Percentiles rank a stretch among this genome's conserved stretches.
phyloP scores from a whole-genome alignment of 2,888 invertebrate species.

The Aphelenchoides bicaudatus region DNA sequence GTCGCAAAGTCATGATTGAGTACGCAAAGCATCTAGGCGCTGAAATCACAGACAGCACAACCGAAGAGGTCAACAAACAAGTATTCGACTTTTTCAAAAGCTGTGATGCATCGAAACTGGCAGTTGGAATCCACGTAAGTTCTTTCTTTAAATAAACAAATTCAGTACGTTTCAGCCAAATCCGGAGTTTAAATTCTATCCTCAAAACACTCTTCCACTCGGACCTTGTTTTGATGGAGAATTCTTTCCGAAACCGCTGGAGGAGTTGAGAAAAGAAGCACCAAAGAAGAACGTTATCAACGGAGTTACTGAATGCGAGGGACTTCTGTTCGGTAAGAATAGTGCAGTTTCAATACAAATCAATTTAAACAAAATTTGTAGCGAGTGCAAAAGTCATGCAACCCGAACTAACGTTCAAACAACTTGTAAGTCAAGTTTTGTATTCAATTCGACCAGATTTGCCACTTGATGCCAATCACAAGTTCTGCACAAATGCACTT shows the following conservation, averaged over 20 bases:
- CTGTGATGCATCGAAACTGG: too few relatives aligned
- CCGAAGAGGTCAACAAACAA: background rate
- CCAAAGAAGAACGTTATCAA: conserved; percentile 27
- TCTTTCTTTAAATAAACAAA: too few relatives aligned
- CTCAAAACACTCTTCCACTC: background rate
- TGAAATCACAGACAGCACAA: background rate
- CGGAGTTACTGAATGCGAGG: conserved; percentile 27
- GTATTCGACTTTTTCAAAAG: conserved; percentile 9
- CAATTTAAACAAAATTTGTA: background rate
- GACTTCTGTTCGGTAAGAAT: conserved; percentile 9
- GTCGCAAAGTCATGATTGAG: conserved; percentile 26
- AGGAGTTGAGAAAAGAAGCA: conserved; percentile 25
- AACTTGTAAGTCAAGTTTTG: background rate
- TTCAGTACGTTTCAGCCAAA: too few relatives aligned
- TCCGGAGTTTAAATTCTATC: conserved; percentile 5
- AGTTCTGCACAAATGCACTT: conserved; percentile 1
- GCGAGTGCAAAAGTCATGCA: background rate
- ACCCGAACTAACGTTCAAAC: conserved; percentile 10
- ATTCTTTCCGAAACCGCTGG: conserved; percentile 28
- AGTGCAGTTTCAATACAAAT: conserved; percentile 14
- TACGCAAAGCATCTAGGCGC: conserved; percentile 25
- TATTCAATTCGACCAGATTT: conserved; percentile 12
- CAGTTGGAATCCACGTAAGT: too few relatives aligned
- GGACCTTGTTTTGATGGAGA: conserved; percentile 31
- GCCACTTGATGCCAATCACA: background rate